phyloP scores from a whole-genome alignment of 2,113 vertebrate species.

The Okapia johnstoni region DNA sequence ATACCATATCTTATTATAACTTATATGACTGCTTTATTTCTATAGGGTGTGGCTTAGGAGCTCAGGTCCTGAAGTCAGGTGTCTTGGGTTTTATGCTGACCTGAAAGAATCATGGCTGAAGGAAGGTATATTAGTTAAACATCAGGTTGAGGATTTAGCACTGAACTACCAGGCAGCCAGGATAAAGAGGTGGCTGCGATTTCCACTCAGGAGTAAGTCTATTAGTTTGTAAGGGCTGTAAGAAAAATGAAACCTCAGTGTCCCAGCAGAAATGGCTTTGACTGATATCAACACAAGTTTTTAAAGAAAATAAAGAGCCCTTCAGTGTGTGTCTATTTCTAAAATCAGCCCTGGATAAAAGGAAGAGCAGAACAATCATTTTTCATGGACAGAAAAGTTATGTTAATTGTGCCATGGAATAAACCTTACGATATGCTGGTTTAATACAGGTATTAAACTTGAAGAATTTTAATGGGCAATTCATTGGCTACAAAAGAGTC shows the following conservation, averaged over 20 bases:
- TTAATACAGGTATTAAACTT: neutral
- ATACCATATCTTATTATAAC: neutral
- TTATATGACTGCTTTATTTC: conserved; percentile 4
- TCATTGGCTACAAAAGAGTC: neutral
- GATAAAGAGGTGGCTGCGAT: neutral
- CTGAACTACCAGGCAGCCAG: neutral
- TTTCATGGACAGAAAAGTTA: neutral
- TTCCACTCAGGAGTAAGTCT: neutral
- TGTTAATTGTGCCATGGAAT: neutral
- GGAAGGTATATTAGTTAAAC: neutral
- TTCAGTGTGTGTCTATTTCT: neutral
- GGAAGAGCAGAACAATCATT: neutral
- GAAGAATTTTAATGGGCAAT: neutral
- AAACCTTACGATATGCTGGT: neutral
- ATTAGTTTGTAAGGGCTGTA: neutral
- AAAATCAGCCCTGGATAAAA: neutral
- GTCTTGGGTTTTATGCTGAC: neutral
- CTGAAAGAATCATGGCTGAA: neutral
- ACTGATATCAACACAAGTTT: neutral
- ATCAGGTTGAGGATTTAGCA: neutral
- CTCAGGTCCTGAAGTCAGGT: neutral
- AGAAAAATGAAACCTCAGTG: neutral
- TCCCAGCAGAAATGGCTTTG: neutral
- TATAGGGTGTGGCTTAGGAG: neutral
- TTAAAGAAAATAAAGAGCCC: neutral